Evolutionary conservation across 2,888 invertebrate species (phyloP).

Genomic region (Drosophila putrida): DNA sequence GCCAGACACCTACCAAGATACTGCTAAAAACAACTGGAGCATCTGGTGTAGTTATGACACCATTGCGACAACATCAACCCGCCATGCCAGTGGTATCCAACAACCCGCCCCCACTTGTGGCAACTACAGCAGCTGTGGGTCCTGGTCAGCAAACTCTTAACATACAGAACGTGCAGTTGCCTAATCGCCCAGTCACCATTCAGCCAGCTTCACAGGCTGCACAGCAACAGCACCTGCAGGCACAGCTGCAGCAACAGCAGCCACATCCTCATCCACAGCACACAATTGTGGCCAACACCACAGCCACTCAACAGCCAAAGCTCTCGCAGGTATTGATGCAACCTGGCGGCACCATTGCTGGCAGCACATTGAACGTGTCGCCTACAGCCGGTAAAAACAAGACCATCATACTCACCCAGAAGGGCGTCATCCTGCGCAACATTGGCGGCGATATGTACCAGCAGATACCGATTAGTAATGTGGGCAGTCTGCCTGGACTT

Average conservation of each 20-base stretch:
- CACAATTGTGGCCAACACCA: slow-evolving; percentile 84
- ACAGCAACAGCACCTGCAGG: slow-evolving; percentile 84
- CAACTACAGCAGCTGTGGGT: slow-evolving; percentile 75
- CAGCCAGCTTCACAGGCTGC: slow-evolving; percentile 85
- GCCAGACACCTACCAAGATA: slow-evolving; percentile 84
- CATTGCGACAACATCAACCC: slow-evolving; percentile 72
- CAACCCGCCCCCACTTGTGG: slow-evolving; percentile 85
- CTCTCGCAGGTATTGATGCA: slow-evolving; percentile 85
- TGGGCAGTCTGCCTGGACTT: slow-evolving; percentile 80
- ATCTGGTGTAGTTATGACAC: slow-evolving; percentile 83
- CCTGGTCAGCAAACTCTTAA: slow-evolving; percentile 82
- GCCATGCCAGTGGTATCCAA: slow-evolving; percentile 67
- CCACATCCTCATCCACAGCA: slow-evolving; percentile 83
- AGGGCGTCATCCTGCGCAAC: slow-evolving; percentile 84
- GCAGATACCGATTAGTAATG: slow-evolving; percentile 85
- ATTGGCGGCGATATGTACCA: slow-evolving; percentile 85
- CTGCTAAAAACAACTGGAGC: slow-evolving; percentile 84
- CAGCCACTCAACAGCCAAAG: slow-evolving; percentile 85
- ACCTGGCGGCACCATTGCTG: slow-evolving; percentile 68
- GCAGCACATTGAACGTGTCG: slow-evolving; percentile 73
- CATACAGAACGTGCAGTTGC: slow-evolving; percentile 85
- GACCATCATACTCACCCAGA: slow-evolving; percentile 85
- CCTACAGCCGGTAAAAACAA: slow-evolving; percentile 81
- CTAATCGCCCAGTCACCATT: slow-evolving; percentile 84
- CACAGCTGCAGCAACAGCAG: slow-evolving; percentile 84